Evolutionary conservation across 1,140 invertebrate species (phyloP), one percentile per base, ranked within the genome.

Genomic region (Thalassaphorura encarpata): DNA sequence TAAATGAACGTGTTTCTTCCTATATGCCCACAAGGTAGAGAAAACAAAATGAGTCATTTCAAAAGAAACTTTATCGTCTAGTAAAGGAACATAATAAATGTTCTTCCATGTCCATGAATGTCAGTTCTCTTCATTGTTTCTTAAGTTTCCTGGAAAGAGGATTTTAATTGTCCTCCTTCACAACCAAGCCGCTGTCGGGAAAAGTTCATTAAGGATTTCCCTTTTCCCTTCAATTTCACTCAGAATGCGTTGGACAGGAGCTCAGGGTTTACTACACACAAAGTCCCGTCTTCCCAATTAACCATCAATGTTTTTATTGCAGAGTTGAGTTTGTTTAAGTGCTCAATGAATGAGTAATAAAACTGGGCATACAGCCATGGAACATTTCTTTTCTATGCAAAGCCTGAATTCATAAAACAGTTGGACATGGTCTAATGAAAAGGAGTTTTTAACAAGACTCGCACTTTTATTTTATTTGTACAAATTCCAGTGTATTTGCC

Each of bases 401-500:
- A 11, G 33, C 33, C n/a, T 36, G 8, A 11, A 36, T 11, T 36
- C 8, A 11, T 36, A 11, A 36, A 36, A 11, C n/a, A n/a, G 8
- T 36, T 11, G 8, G 8, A n/a, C 8, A 11, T 36, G n/a, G 8
- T n/a, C 8, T 11, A 36, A 11, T n/a, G n/a, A 11, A 36, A n/a
- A 11, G 33, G 33, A 11, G 8, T 18, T 43, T 8, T 11, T 43
- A 18, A 43, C 19, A 18, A 6, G 11, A 43, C 42, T 43, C 11
- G 6, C 8, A 43, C 11, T 6, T 23, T 13, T 18, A 11, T 21
- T 11, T 43, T 43, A 13, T 21, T 23, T 43, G 6, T n/a, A 36
- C 18, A 8, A 40, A 13, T 66, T 60, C 3, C 5, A 52, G 40
- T 56, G 45, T 58, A 54, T 43, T 39, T 64, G 18, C 59, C 62